These are phyloP conservation scores for Mallotus villosus DNA, from an alignment of 2,797 vertebrate species.

Conservation along the genomic window DNA sequence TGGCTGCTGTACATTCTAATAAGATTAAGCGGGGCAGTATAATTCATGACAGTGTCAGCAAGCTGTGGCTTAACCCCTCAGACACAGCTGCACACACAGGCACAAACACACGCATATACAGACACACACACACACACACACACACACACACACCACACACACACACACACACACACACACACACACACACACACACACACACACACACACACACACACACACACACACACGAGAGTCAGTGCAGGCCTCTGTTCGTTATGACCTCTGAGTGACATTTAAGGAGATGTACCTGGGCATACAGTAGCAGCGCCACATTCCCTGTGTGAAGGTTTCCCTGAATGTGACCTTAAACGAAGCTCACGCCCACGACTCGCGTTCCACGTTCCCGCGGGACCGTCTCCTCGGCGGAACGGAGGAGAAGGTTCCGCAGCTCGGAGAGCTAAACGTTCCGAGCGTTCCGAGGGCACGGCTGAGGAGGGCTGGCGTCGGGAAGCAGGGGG, in stretches of 20 bases:
- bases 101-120: too few species aligned
- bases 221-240: neutral
- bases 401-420: neutral
- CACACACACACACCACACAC: too few species aligned
- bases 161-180: too few species aligned
- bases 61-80: slow-evolving; percentile 5
- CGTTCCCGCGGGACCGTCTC: slow-evolving; percentile 40
- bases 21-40: slow-evolving; percentile 28
- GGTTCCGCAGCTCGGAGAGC: neutral
- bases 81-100: neutral
- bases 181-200: too few species aligned
- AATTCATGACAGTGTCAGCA: slow-evolving; percentile 16
- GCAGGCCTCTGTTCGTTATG: neutral
- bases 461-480: slow-evolving; percentile 51
- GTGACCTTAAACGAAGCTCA: too few species aligned
- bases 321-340: neutral
- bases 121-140: too few species aligned
- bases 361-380: too few species aligned
- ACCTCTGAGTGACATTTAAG: neutral
- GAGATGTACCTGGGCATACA: too few species aligned
- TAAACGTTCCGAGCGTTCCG: slow-evolving; percentile 62
- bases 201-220: too few species aligned
- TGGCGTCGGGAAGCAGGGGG: slow-evolving; percentile 34
- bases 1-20: slow-evolving; percentile 23
- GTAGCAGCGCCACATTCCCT: neutral